These are phyloP conservation scores for Cyanoderma ruficeps DNA, from an alignment of 2,113 vertebrate genomes.

Conservation along the genomic window DNA sequence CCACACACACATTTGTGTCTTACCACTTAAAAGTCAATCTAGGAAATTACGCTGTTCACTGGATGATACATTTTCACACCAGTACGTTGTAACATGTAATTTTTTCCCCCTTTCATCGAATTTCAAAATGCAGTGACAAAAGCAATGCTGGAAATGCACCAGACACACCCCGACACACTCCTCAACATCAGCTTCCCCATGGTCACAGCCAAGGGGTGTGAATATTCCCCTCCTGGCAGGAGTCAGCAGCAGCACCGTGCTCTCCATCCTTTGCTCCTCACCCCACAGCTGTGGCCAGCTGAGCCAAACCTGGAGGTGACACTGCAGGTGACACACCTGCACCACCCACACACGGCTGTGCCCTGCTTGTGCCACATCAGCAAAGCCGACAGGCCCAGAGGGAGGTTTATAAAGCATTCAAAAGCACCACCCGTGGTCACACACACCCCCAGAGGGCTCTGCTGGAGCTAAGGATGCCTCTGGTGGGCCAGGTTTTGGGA, in stretches of 20 bases:
- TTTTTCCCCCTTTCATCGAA: neutral
- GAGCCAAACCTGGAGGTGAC: neutral
- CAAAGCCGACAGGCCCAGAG: neutral
- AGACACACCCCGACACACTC: neutral
- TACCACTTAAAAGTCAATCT: neutral
- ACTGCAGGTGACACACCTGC: neutral
- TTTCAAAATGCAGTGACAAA: neutral
- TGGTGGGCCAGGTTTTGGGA: neutral
- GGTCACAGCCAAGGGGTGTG: neutral
- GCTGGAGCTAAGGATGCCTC: neutral
- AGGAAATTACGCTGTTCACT: neutral
- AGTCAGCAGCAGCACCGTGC: rapidly evolving
- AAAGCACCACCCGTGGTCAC: neutral
- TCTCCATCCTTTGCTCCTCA: neutral
- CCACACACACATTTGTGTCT: neutral
- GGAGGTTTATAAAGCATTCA: neutral
- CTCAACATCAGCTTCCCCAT: neutral
- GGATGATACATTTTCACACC: neutral
- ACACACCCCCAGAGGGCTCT: neutral
- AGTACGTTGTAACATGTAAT: neutral
- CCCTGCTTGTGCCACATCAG: rapidly evolving
- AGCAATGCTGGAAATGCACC: neutral
- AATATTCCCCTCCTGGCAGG: neutral
- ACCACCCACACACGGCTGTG: rapidly evolving
- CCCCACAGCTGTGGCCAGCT: rapidly evolving